These are phyloP conservation scores for Bergia puertoricense DNA, from an alignment of 92 coral and sea anemone species.

Conservation along the genomic window DNA sequence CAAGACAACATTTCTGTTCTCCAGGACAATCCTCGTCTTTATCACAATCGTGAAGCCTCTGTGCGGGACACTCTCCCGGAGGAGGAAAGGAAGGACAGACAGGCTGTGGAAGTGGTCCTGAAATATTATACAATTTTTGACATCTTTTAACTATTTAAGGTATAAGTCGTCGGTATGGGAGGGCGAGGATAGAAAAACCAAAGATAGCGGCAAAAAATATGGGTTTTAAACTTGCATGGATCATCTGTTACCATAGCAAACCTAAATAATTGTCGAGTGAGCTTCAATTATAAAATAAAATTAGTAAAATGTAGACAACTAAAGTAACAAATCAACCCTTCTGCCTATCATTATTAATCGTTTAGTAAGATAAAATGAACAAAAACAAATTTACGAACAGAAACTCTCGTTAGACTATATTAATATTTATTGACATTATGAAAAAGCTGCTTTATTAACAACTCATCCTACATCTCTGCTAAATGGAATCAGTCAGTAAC, in stretches of 20 bases:
- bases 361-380: too few relatives aligned
- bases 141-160: neutral
- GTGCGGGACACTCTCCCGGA: constrained; percentile 2
- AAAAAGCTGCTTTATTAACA: too few relatives aligned
- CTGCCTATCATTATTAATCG: too few relatives aligned
- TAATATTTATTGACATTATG: too few relatives aligned
- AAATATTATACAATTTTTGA: neutral
- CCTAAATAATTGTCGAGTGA: too few relatives aligned
- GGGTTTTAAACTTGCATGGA: neutral
- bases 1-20: constrained; percentile 5
- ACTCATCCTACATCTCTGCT: too few relatives aligned
- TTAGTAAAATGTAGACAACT: too few relatives aligned
- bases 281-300: too few relatives aligned
- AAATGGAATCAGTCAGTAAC: too few relatives aligned
- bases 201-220: neutral
- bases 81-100: neutral
- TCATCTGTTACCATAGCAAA: neutral
- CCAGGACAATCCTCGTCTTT: neutral
- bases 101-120: constrained; percentile 2
- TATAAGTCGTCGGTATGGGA: neutral
- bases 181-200: neutral
- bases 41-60: neutral
- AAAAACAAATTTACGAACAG: too few relatives aligned
- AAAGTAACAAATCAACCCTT: too few relatives aligned
- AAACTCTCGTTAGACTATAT: too few relatives aligned